Evolutionary conservation across 2,797 vertebrate genomes (phyloP).

Genomic region (Tangara arthus): DNA sequence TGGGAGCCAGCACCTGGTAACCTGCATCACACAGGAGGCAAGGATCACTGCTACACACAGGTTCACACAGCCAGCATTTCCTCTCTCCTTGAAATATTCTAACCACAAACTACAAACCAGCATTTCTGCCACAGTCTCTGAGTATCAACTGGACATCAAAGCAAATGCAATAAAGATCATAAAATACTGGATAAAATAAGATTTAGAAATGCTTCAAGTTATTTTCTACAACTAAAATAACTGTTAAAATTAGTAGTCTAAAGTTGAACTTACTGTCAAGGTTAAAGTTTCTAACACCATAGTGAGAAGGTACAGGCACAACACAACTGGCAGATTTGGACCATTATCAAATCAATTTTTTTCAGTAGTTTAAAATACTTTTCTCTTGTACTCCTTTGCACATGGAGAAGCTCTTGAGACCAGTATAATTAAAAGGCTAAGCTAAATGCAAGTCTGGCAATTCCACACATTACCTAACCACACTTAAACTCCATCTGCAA

Average conservation of each 20-base stretch:
- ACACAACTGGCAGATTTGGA: neutral
- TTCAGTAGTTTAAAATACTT: neutral
- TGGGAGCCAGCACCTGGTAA: conserved; percentile 94
- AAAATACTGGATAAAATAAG: neutral
- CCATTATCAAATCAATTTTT: neutral
- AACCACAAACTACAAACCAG: neutral
- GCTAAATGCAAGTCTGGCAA: neutral
- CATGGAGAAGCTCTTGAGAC: neutral
- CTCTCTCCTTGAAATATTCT: neutral
- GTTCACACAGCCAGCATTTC: neutral
- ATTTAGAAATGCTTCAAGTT: neutral
- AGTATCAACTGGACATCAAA: neutral
- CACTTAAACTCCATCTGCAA: neutral
- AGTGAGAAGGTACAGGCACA: neutral
- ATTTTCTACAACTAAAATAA: neutral
- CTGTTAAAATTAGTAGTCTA: neutral
- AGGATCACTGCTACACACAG: neutral
- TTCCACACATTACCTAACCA: neutral
- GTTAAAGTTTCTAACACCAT: neutral
- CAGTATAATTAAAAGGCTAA: neutral
- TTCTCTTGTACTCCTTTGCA: neutral
- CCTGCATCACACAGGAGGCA: conserved; percentile 74
- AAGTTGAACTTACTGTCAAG: neutral
- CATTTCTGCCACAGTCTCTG: neutral
- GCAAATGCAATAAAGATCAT: neutral